Evolutionary conservation across 2,888 invertebrate species (phyloP).

Genomic region (Drosophila diplacantha): DNA sequence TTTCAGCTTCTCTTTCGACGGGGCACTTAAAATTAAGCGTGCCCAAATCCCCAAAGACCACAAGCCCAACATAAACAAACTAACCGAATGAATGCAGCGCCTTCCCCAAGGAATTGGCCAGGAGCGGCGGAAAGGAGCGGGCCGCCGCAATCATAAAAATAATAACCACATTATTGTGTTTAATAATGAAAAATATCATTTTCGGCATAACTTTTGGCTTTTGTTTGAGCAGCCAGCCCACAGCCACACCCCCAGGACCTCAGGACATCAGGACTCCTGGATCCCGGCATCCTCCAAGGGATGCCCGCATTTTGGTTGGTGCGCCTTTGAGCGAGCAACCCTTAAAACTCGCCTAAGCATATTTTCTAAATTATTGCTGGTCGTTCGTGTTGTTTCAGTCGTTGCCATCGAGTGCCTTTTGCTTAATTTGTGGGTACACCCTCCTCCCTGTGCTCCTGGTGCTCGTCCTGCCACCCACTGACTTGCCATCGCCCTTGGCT

Average conservation of each 20-base stretch:
- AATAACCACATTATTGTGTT: slow-evolving; percentile 75
- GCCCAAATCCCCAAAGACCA: slow-evolving; percentile 73
- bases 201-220: slow-evolving; percentile 71
- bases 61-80: slow-evolving; percentile 73
- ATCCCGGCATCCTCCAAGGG: slow-evolving; percentile 16
- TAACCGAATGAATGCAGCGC: slow-evolving; percentile 68
- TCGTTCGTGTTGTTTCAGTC: slow-evolving; percentile 33
- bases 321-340: slow-evolving; percentile 45
- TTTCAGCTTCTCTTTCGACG: slow-evolving; percentile 55
- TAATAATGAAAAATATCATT: slow-evolving; percentile 74
- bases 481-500: slow-evolving; percentile 36
- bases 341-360: slow-evolving; percentile 61
- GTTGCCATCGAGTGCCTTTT: slow-evolving; percentile 62
- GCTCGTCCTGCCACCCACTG: slow-evolving; percentile 3
- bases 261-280: not conserved
- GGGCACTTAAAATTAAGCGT: slow-evolving; percentile 76
- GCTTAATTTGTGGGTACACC: slow-evolving; percentile 61
- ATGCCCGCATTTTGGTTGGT: slow-evolving; percentile 68
- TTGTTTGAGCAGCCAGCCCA: slow-evolving; percentile 56
- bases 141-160: slow-evolving; percentile 72
- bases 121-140: slow-evolving; percentile 22
- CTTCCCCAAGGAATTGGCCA: slow-evolving; percentile 52
- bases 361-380: slow-evolving; percentile 67
- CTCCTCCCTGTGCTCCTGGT: slow-evolving; percentile 1
- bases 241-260: slow-evolving; percentile 21